Percentiles rank a stretch among this genome's conserved stretches.
phyloP scores from a whole-genome alignment of 2,113 vertebrate genomes.

The Pseudorectes ferrugineus region DNA sequence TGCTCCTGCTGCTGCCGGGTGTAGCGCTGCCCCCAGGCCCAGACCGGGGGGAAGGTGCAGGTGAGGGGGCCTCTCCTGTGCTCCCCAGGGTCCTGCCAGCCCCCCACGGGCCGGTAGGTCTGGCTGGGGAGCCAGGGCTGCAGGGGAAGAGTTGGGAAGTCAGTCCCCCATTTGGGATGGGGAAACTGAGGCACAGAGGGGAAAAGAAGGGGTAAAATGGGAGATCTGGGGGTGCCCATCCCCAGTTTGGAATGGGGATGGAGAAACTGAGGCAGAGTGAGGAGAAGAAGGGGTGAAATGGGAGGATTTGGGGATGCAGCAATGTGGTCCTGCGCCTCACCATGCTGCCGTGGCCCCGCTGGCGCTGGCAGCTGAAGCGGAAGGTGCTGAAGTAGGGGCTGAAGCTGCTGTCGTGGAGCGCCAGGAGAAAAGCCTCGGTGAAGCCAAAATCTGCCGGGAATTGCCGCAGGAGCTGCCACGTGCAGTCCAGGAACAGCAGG shows the following conservation, averaged over 20 bases:
- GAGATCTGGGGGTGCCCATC: background rate
- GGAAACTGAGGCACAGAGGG: background rate
- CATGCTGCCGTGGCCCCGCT: constrained; percentile 74
- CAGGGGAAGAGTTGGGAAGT: background rate
- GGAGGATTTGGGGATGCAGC: background rate
- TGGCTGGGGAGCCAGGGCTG: constrained; percentile 74
- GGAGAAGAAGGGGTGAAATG: too few species aligned
- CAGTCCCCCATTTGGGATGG: background rate
- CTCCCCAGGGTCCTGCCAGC: constrained; percentile 62
- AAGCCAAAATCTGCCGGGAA: constrained; percentile 86
- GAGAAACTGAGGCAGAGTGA: background rate
- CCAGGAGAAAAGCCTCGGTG: constrained; percentile 86
- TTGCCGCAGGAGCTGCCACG: constrained; percentile 90
- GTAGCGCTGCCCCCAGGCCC: constrained; percentile 90
- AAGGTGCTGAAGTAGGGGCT: constrained; percentile 87
- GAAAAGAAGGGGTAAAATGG: background rate
- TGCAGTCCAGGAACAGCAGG: constrained; percentile 90
- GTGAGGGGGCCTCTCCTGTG: background rate
- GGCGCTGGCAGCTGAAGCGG: constrained; percentile 86
- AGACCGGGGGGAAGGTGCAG: constrained; percentile 51
- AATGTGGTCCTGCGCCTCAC: constrained; percentile 36
- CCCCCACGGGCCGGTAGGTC: constrained; percentile 78
- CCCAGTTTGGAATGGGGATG: background rate
- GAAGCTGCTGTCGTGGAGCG: constrained; percentile 85
- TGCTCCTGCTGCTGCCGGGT: constrained; percentile 67